These are phyloP conservation scores for Pseudomyrmex flavicornis DNA, from an alignment of 1,140 invertebrate genomes.

Conservation along the genomic window DNA sequence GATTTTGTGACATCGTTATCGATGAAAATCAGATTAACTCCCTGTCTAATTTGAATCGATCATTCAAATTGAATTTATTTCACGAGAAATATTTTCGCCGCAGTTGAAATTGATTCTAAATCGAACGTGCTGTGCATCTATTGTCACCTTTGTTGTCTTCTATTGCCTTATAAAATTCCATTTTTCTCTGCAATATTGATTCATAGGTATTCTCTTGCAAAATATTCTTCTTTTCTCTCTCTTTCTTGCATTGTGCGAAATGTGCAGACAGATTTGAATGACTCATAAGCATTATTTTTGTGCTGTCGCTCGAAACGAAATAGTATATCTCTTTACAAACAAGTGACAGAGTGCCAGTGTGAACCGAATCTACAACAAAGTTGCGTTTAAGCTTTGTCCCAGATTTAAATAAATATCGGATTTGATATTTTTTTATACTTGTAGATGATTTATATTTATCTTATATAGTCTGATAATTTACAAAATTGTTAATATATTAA, in stretches of 20 bases:
- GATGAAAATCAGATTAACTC: not conserved
- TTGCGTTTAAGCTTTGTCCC: not conserved
- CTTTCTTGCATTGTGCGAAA: slow-evolving; percentile 2
- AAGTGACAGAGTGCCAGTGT: not conserved
- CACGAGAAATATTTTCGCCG: not conserved
- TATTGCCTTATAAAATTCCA: not conserved
- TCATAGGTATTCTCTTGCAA: not conserved
- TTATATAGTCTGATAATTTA: not conserved
- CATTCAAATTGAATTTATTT: slow-evolving; percentile 6
- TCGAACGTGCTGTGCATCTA: not conserved
- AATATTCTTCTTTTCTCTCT: too few relatives aligned
- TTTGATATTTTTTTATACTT: not conserved
- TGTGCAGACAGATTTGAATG: not conserved
- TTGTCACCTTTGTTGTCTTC: slow-evolving; percentile 14
- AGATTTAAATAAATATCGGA: too few relatives aligned
- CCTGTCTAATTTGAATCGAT: slow-evolving; percentile 27
- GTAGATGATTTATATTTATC: too few relatives aligned
- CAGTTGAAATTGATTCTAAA: slow-evolving; percentile 9
- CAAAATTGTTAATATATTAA: not conserved
- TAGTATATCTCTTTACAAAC: not conserved
- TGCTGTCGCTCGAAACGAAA: slow-evolving; percentile 22
- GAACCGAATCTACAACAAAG: not conserved
- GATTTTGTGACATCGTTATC: slow-evolving; percentile 5
- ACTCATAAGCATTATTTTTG: slow-evolving; percentile 36
- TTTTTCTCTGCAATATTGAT: not conserved